Base-by-base conservation (phyloP, 2,113 vertebrate genomes). In the Gobiocypris rarus region DNA sequence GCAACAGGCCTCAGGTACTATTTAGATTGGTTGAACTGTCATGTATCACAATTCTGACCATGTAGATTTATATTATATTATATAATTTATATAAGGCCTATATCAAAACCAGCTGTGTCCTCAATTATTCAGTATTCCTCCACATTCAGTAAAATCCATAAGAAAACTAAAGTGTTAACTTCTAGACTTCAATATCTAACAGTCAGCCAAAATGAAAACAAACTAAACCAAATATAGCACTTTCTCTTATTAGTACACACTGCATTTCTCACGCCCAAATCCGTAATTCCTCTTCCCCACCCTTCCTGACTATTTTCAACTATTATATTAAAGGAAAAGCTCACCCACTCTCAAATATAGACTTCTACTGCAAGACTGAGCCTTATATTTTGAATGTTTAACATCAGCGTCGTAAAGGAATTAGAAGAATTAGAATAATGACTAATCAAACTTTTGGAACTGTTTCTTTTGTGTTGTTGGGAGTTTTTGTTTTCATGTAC, bases 201-300 rank as follows among this genome's bases (percentile, higher is more conserved):
- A 50, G 26, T 10, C 26, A 31, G 48, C 6, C 45, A 13, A 3
- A 2, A 17, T 9, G 48, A 14, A 26, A 26, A 75, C 14, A 75
- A 69, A 69, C 34, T 19, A 69, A 41, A 69, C 9, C 71, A 75
- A 75, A 41, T 69, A 69, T n/a, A 41, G 34, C 65, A 22, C 50
- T 34, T 76, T 76, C 28, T 34, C 28, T 56, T 75, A 22, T 17
- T 22, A n/a, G 50, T 7, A 56, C 50, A 34, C 17, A 54, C 11
- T 38, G 28, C 19, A 76, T 76, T 58, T 76, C 75, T 76, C 75
- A 38, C 52, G 28, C 28, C 75, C 75, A 76, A 76, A 56, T 76
- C 31, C 19, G 19, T 77, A 6, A 58, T 58, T 77, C 75, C 31
- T 58, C 74, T 38, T 19, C 75, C 38, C 31, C 75, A 41, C 75